Evolutionary conservation across 2,888 invertebrate genomes (phyloP), one percentile per base, ranked within the genome.

Genomic region (Cylindroiulus punctatus): DNA sequence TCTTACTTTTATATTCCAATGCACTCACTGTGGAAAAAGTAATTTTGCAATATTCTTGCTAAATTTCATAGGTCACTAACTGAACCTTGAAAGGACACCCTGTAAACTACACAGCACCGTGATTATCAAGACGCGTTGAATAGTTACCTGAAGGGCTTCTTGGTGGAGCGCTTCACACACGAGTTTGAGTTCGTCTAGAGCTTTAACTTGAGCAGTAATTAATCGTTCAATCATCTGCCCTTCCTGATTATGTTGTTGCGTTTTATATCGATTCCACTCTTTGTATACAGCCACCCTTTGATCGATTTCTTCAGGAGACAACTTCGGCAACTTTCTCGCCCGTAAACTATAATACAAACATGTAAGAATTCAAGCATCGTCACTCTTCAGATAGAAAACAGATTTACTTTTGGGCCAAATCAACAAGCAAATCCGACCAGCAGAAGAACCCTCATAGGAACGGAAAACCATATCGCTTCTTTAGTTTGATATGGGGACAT

Each of bases 141-240:
- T 19, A 88, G 88, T 89, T 91, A 95, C 95, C 93, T 94, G 93
- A 88, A 97, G 94, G 22, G 98, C 98, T 90, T 95, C 95, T 90
- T 95, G 93, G 91, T 98, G 98, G 0, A 98, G 92, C 65, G 96
- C 95, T 89, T 96, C 95, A 0, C 97, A 97, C 89, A 95, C 96
- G 36, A 93, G 93, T 89, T 94, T 93, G 10, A 99, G 92, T 90
- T 95, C 95, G 86, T 95, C 93, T 2, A 98, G 91, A 0, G 98
- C 98, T 89, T 93, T 94, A 88, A 93, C 92, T 91, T 97, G 97
- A 0, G 95, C 93, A 82, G 91, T 92, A 89, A 94, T 90, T 3
- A 96, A 92, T 76, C 93, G 92, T 89, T 95, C 94, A 52, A 97
- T 93, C 90, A 94, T 93, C 88, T 93, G 92, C 82, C 94, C 91